These are phyloP conservation scores for Synergus gifuensis DNA, from an alignment of 2,888 invertebrate species.

Conservation along the genomic window DNA sequence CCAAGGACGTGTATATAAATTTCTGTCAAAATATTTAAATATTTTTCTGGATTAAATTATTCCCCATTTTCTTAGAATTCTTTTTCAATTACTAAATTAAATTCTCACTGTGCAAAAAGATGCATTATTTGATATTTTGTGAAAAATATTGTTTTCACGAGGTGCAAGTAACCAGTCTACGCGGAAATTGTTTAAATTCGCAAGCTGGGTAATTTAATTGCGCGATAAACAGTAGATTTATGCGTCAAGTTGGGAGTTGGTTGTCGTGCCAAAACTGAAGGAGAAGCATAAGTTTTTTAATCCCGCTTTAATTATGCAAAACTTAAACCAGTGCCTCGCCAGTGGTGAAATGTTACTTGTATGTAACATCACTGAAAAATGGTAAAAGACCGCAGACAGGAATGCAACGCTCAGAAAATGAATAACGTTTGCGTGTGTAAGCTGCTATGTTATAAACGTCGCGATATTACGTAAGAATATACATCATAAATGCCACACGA, in stretches of 20 bases:
- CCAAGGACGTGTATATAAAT: not conserved
- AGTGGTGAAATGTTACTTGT: constrained; percentile 22
- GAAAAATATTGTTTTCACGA: constrained; percentile 14
- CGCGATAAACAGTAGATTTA: constrained; percentile 39
- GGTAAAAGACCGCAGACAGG: constrained; percentile 38
- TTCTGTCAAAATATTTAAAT: not conserved
- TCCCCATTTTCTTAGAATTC: not conserved
- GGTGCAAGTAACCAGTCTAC: not conserved
- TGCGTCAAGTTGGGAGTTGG: constrained; percentile 19
- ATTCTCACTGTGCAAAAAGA: not conserved
- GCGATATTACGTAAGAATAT: constrained; percentile 31
- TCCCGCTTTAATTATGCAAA: constrained; percentile 37
- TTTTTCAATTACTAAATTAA: not conserved
- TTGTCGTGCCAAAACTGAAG: constrained; percentile 32
- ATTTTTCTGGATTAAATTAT: not conserved
- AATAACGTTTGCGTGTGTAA: constrained; percentile 31
- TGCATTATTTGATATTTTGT: not conserved
- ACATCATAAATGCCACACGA: constrained; percentile 28
- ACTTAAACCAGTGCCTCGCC: constrained; percentile 9
- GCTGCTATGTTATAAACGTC: constrained; percentile 20
- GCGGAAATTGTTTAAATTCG: constrained; percentile 5
- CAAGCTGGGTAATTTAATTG: constrained; percentile 24
- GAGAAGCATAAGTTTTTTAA: constrained; percentile 38
- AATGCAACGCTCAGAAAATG: constrained; percentile 34
- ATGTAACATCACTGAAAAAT: constrained; percentile 38